These are phyloP conservation scores for Halisarca cf. caerulea DNA, from an alignment of 37 sponge, comb jelly and placozoan species.

Conservation along the genomic window DNA sequence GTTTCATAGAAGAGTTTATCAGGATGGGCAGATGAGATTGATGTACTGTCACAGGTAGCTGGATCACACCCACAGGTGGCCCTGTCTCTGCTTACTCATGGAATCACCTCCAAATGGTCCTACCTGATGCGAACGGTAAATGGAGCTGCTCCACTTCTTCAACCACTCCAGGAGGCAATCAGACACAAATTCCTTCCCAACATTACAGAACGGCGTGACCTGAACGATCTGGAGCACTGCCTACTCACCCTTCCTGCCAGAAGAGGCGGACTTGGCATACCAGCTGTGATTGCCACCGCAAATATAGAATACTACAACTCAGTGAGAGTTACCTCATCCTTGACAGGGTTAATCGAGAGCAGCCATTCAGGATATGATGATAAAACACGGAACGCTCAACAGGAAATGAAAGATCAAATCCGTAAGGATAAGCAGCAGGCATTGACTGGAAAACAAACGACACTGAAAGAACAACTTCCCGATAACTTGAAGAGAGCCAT, in stretches of 20 bases:
- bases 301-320: background rate
- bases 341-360: background rate
- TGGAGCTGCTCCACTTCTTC: background rate
- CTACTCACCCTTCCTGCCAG: background rate
- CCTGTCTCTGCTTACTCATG: background rate
- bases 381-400: no score
- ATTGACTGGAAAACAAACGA: no score
- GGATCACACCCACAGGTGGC: background rate
- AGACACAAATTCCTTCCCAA: background rate
- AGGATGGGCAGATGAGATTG: background rate
- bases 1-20: background rate
- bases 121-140: background rate
- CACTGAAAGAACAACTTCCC: background rate
- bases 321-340: background rate
- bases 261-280: background rate
- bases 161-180: background rate
- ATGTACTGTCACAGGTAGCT: background rate
- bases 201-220: background rate
- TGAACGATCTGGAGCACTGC: background rate
- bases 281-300: background rate
- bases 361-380: no score
- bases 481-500: background rate
- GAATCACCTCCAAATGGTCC: background rate
- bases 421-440: no score
- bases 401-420: no score